These are phyloP conservation scores for Eupeodes luniger DNA, from an alignment of 2,888 invertebrate species.

Conservation along the genomic window DNA sequence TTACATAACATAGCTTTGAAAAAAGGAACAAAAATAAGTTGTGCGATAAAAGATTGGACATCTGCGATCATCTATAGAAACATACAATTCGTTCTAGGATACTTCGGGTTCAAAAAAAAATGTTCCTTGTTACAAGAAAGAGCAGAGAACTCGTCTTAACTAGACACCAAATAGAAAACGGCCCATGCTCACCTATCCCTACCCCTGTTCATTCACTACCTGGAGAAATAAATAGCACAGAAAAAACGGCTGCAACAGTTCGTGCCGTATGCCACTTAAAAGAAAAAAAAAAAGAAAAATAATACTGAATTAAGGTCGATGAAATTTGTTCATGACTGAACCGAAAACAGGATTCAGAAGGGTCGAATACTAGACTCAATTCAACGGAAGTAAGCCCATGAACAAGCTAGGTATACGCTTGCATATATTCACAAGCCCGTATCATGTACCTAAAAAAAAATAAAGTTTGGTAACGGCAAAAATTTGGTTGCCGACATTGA, in stretches of 20 bases:
- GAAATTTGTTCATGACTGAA: constrained; percentile 38
- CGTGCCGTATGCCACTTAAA: constrained; percentile 50
- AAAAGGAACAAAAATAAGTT: constrained; percentile 32
- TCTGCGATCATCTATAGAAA: constrained; percentile 60
- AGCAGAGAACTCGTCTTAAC: constrained; percentile 45
- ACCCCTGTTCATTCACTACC: constrained; percentile 26
- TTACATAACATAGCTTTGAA: too few species aligned
- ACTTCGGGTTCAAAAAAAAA: not conserved
- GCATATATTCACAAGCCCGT: not conserved
- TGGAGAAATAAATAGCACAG: constrained; percentile 39
- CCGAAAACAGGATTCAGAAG: constrained; percentile 61
- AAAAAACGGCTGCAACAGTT: constrained; percentile 45
- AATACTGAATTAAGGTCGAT: constrained; percentile 27
- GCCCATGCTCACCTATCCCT: constrained; percentile 13
- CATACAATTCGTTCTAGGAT: not conserved
- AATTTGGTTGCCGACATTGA: constrained; percentile 24
- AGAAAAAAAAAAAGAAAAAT: not conserved
- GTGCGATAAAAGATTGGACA: constrained; percentile 33
- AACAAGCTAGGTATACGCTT: constrained; percentile 31
- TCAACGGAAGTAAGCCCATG: constrained; percentile 64
- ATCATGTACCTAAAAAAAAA: constrained; percentile 5
- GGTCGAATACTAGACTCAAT: constrained; percentile 49
- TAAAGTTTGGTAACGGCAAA: constrained; percentile 32
- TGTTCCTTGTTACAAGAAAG: constrained; percentile 4
- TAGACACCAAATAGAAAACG: constrained; percentile 44